Conservation (phyloP, 2,888 invertebrate species). For the Zootermopsis nevadensis region DNA sequence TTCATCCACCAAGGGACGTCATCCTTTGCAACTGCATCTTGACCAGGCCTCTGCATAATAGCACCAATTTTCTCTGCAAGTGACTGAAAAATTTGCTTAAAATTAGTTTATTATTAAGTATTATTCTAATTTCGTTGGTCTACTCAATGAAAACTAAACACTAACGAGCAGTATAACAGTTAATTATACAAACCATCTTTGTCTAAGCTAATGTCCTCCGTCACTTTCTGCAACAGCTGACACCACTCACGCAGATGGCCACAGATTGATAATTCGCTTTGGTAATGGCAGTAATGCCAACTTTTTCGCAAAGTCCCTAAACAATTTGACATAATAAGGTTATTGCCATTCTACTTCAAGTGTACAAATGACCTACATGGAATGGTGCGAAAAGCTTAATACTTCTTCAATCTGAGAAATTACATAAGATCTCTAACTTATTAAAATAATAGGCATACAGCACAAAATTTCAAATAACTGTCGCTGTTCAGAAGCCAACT, state of each 20-base stretch:
- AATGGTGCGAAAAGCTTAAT: no score
- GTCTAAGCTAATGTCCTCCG: not conserved
- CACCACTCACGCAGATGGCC: not conserved
- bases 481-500: no score
- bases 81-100: slow-evolving; percentile 69
- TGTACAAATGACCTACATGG: no score
- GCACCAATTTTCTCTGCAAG: slow-evolving; percentile 82
- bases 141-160: not conserved
- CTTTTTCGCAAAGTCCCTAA: not conserved
- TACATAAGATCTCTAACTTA: not conserved
- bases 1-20: slow-evolving; percentile 92
- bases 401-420: not conserved
- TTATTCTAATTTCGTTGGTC: no score
- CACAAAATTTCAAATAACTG: no score
- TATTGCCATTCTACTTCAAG: no score
- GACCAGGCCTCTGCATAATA: slow-evolving; percentile 80
- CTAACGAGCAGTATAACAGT: not conserved
- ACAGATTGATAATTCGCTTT: not conserved
- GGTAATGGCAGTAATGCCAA: not conserved
- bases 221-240: slow-evolving; percentile 18
- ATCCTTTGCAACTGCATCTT: slow-evolving; percentile 81
- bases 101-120: not conserved
- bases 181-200: slow-evolving; percentile 4
- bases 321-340: no score
- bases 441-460: not conserved